Conservation (phyloP, 2,888 invertebrate species). For the Agrotis ipsilon region DNA sequence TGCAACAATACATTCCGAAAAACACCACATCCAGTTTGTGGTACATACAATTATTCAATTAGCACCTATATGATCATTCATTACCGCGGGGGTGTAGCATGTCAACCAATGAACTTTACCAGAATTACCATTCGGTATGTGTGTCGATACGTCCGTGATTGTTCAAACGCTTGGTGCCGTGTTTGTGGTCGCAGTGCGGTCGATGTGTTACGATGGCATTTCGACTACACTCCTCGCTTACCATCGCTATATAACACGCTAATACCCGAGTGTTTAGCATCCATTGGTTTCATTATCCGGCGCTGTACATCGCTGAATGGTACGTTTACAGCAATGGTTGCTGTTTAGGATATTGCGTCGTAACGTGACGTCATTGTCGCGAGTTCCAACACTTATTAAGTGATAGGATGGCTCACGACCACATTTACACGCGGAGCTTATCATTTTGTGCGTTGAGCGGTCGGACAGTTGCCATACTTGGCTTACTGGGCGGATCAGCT, state of each 20-base stretch:
- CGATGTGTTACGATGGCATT: conserved; percentile 80
- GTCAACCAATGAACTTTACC: conserved; percentile 70
- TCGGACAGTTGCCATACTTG: neutral
- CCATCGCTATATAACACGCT: conserved; percentile 61
- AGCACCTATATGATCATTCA: conserved; percentile 48
- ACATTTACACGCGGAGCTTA: conserved; percentile 65
- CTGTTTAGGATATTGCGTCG: conserved; percentile 34
- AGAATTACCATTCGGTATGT: conserved; percentile 70
- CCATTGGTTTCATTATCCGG: conserved; percentile 47
- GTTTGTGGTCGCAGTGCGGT: conserved; percentile 82
- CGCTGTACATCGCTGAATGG: conserved; percentile 17
- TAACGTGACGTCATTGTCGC: conserved; percentile 44
- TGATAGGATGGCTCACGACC: conserved; percentile 66
- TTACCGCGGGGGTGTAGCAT: conserved; percentile 48
- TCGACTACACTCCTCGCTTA: conserved; percentile 71
- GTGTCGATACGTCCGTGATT: conserved; percentile 80
- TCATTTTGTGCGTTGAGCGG: conserved; percentile 55
- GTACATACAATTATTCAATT: conserved; percentile 46
- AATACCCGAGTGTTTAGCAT: conserved; percentile 63
- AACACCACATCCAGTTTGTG: conserved; percentile 26
- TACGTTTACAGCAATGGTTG: conserved; percentile 51
- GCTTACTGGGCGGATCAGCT: neutral
- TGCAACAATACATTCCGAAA: conserved; percentile 29
- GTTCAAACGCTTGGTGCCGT: conserved; percentile 80
- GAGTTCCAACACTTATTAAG: conserved; percentile 67